Percentiles rank a stretch among this genome's conserved stretches.
Evolutionary conservation across 2,888 invertebrate species (phyloP).

Genomic region (Orchesella flavescens): DNA sequence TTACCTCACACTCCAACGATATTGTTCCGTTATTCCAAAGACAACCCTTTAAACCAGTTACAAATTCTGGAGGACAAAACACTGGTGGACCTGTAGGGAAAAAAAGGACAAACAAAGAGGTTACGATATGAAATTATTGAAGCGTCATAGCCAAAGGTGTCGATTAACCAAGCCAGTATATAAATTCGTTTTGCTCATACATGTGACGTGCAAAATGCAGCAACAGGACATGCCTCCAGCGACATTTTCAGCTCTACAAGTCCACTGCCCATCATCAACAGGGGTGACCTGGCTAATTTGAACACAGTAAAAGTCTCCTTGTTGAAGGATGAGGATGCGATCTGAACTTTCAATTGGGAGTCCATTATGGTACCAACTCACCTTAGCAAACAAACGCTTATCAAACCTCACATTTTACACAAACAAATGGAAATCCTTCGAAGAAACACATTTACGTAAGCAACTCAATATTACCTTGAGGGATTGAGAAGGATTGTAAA

Average conservation of each 20-base stretch:
- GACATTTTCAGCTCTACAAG: conserved; percentile 52
- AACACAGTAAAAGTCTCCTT: conserved; percentile 59
- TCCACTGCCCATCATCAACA: conserved; percentile 63
- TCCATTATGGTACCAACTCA: conserved; percentile 58
- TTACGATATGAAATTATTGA: too few relatives aligned
- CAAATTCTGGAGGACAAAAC: conserved; percentile 60
- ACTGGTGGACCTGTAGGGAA: conserved; percentile 57
- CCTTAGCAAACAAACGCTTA: conserved; percentile 14
- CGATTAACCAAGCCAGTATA: too few relatives aligned
- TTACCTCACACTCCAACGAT: conserved; percentile 66
- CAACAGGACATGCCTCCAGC: conserved; percentile 57
- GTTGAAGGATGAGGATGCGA: conserved; percentile 40
- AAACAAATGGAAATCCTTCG: neutral
- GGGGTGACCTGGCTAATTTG: conserved; percentile 55
- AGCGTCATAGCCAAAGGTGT: too few relatives aligned
- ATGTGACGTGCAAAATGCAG: conserved; percentile 57
- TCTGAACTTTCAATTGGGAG: conserved; percentile 32
- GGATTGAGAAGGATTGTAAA: conserved; percentile 33
- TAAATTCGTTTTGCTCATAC: too few relatives aligned
- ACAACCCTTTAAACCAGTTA: conserved; percentile 60
- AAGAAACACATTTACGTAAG: neutral
- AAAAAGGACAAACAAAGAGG: neutral
- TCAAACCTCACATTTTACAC: neutral
- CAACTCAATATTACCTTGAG: conserved; percentile 28
- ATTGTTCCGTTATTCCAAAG: conserved; percentile 68